These are phyloP conservation scores for Zygogramma bicolorata DNA, from an alignment of 2,888 invertebrate genomes.

Conservation along the genomic window DNA sequence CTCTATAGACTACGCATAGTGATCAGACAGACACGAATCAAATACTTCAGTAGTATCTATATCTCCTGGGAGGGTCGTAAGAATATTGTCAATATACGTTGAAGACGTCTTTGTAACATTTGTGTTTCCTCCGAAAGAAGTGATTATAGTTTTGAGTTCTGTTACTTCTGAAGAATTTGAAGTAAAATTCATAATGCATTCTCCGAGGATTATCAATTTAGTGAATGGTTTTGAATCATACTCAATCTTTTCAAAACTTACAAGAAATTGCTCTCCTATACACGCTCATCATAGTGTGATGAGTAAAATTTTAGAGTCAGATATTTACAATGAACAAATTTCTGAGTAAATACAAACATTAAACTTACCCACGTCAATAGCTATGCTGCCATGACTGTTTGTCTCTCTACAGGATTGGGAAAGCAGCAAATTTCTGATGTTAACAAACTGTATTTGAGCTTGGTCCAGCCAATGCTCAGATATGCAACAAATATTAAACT, in stretches of 20 bases:
- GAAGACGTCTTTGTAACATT: neutral
- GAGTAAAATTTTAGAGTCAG: neutral
- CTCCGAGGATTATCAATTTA: neutral
- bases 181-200: neutral
- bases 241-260: slow-evolving; percentile 7
- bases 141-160: neutral
- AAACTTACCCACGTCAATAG: slow-evolving; percentile 6
- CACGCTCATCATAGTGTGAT: neutral
- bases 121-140: neutral
- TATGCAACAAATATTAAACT: no score
- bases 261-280: neutral
- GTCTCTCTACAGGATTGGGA: slow-evolving; percentile 13
- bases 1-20: slow-evolving; percentile 4
- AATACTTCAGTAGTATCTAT: neutral
- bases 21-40: slow-evolving; percentile 5
- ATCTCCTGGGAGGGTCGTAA: neutral
- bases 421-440: no score
- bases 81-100: slow-evolving; percentile 8
- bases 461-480: no score
- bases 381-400: neutral
- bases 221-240: neutral
- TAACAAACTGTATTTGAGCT: no score
- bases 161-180: neutral
- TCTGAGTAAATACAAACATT: slow-evolving; percentile 2
- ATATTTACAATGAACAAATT: neutral